Percentiles rank a stretch among this genome's conserved stretches.
phyloP scores from a whole-genome alignment of 2,113 vertebrate species.

The Eolophus roseicapilla region DNA sequence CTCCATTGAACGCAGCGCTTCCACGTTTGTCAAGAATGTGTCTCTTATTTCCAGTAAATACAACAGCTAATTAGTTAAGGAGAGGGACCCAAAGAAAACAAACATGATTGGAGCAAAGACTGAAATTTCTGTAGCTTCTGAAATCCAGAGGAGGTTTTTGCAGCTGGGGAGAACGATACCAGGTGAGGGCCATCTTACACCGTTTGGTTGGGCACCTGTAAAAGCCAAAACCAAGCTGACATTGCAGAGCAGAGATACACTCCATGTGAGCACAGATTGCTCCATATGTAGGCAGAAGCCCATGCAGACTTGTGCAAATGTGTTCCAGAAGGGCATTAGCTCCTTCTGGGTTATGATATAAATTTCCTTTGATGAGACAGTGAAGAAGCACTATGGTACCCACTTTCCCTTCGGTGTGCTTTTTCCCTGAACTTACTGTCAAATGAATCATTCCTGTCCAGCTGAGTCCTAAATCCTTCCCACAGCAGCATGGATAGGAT shows the following conservation, averaged over 20 bases:
- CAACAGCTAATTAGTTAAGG: conserved; percentile 7
- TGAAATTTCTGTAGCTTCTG: background rate
- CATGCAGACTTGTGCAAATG: background rate
- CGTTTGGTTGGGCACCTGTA: fast-evolving
- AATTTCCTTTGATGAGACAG: background rate
- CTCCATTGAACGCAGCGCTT: background rate
- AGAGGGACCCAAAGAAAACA: conserved; percentile 42
- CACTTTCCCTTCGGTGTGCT: background rate
- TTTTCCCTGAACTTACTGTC: background rate
- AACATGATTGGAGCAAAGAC: background rate
- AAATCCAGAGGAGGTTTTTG: background rate
- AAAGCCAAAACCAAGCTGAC: background rate
- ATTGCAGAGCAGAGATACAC: background rate
- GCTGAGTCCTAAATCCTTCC: background rate
- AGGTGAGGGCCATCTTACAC: background rate
- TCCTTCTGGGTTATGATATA: background rate
- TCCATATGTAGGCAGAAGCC: background rate
- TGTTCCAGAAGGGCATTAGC: background rate
- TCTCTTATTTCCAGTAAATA: conserved; percentile 49
- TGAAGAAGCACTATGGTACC: background rate
- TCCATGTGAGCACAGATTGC: background rate
- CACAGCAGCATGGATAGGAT: background rate
- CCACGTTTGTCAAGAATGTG: background rate
- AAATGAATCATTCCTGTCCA: background rate
- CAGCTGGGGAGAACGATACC: background rate